Conservation (phyloP, 2,113 vertebrate genomes). For the Nicator chloris region DNA sequence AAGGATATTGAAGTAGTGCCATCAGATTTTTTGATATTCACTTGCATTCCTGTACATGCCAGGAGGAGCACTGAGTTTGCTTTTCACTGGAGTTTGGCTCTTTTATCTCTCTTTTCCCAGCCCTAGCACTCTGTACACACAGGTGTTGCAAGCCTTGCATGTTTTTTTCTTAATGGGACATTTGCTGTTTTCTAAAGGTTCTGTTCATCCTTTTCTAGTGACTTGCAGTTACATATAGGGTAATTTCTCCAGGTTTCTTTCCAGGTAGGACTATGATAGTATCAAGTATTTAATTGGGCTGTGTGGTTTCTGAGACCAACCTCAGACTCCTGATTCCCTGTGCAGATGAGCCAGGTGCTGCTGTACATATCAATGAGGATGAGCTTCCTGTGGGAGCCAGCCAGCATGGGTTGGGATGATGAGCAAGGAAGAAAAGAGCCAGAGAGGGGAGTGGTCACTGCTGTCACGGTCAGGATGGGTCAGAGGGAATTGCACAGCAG, state of each 20-base stretch:
- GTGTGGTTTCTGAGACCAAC: too few species aligned
- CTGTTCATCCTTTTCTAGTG: background rate
- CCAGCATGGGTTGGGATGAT: too few species aligned
- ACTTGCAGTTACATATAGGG: background rate
- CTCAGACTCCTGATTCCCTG: too few species aligned
- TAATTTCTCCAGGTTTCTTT: background rate
- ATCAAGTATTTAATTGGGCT: too few species aligned
- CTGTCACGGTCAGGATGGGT: too few species aligned
- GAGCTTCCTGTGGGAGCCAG: too few species aligned
- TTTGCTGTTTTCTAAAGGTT: background rate
- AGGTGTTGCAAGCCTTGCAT: background rate
- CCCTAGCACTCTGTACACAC: background rate
- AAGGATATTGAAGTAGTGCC: background rate
- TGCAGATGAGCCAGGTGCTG: too few species aligned
- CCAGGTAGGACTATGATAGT: too few species aligned
- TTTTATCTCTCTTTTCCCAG: background rate
- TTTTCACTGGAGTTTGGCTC: background rate
- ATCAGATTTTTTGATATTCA: background rate
- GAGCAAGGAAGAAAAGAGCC: too few species aligned
- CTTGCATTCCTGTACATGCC: accelerated
- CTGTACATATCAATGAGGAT: too few species aligned
- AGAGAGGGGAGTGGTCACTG: too few species aligned
- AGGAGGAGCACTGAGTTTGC: background rate
- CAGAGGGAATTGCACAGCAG: too few species aligned
- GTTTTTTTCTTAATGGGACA: background rate